Evolutionary conservation across 2,113 vertebrate genomes (phyloP), one percentile per base, ranked within the genome.

Genomic region (Nothocercus julius): DNA sequence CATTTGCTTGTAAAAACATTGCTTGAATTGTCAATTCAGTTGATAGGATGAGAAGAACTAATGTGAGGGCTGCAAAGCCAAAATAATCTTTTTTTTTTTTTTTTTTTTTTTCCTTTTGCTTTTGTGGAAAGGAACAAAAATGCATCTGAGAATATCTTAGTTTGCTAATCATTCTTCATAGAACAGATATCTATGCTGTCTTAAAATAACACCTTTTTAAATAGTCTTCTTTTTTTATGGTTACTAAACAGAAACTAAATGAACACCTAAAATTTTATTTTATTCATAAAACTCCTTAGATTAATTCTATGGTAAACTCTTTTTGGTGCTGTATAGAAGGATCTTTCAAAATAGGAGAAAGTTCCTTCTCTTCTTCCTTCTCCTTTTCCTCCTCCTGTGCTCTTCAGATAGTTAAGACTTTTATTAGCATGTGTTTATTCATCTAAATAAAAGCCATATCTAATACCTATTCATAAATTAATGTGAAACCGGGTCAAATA

Each of bases 381-480:
- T 20, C 12, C 14, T 7, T 30, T 56, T 56, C 28, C 16, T 56
- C 59, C 21, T n/a, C n/a, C 56, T 93, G 72, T 91, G 78, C 62
- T 85, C 45, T 78, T 91, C 53, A 53, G 79, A 12, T 83, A 62
- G 76, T 91, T 88, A 77, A 82, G 72, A 82, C 76, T 90, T 78
- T 76, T 85, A 95, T 91, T 93, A 86, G 87, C 5, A 2, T 30
- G 47, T 4, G 2, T n/a, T 78, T 84, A 68, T 78, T 93, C 54
- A 77, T 81, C 92, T 85, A 61, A 70, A 25, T 63, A 91, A 84
- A 24, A 91, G 59, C 30, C 91, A 64, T 59, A 69, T n/a, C 44
- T 12, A 89, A 78, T 78, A 70, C 13, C 38, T 82, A 38, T 82
- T 94, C 67, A 92, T 91, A 95, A 86, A 80, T 82, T 93, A 93